phyloP scores from a whole-genome alignment of 1,140 invertebrate genomes.

The Atta cephalotes region DNA sequence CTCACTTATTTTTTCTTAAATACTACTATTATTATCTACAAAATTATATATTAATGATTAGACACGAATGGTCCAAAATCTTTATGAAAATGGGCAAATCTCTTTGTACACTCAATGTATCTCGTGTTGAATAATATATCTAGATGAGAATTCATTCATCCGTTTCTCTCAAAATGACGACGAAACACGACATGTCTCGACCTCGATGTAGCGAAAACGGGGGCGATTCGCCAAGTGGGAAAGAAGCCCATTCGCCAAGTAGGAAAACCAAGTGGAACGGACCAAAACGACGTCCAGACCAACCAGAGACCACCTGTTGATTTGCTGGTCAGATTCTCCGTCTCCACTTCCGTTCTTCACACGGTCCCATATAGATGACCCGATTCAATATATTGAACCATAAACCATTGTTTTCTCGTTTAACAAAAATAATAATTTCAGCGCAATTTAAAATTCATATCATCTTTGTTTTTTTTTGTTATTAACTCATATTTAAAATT shows the following conservation, averaged over 20 bases:
- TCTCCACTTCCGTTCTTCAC: slow-evolving; percentile 61
- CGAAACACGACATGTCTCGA: slow-evolving; percentile 15
- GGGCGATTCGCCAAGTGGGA: slow-evolving; percentile 60
- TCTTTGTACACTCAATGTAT: no score
- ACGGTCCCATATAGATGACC: background rate
- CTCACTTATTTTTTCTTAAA: no score
- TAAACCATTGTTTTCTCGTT: background rate
- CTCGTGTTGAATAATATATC: background rate
- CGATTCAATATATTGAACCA: slow-evolving; percentile 43
- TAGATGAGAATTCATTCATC: slow-evolving; percentile 1
- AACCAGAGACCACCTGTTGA: slow-evolving; percentile 62
- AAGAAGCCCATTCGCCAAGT: slow-evolving; percentile 58
- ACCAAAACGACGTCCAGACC: slow-evolving; percentile 44
- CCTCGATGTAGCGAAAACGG: slow-evolving; percentile 55
- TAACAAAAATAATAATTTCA: background rate
- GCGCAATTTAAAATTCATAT: background rate
- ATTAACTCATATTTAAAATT: background rate
- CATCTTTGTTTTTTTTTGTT: background rate
- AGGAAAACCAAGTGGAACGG: slow-evolving; percentile 42
- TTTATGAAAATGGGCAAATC: no score
- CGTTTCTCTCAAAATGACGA: background rate
- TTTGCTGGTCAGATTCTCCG: background rate
- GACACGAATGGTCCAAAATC: no score
- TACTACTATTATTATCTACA: no score
- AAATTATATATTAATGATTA: no score